phyloP scores from a whole-genome alignment of 2,888 invertebrate genomes.

The Acronicta aceris region DNA sequence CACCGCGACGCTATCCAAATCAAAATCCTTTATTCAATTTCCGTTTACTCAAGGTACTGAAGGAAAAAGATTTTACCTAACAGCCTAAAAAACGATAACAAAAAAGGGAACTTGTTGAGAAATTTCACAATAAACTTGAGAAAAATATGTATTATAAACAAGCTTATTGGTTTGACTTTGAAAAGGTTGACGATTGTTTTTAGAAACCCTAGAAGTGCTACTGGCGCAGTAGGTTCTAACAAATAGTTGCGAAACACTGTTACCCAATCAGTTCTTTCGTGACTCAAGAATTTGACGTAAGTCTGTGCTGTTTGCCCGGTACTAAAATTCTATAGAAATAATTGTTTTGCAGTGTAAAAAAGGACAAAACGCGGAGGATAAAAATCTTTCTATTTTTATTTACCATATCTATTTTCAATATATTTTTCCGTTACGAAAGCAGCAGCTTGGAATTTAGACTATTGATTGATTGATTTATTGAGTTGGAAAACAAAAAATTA shows the following conservation, averaged over 20 bases:
- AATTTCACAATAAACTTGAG: constrained; percentile 7
- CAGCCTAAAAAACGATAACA: constrained; percentile 14
- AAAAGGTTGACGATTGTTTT: constrained; percentile 8
- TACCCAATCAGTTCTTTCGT: neutral
- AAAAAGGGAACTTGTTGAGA: constrained; percentile 12
- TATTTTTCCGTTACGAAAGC: too few relatives aligned
- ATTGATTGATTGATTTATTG: too few relatives aligned
- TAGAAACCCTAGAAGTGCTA: constrained; percentile 14
- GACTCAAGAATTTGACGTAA: neutral
- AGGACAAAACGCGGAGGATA: too few relatives aligned
- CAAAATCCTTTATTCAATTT: constrained; percentile 51
- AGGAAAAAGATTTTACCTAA: constrained; percentile 29
- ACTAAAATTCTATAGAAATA: too few relatives aligned
- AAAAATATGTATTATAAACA: neutral
- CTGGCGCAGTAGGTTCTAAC: neutral
- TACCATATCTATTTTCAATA: too few relatives aligned
- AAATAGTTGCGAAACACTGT: neutral
- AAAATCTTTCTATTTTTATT: too few relatives aligned
- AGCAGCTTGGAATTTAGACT: too few relatives aligned
- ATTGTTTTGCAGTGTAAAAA: too few relatives aligned
- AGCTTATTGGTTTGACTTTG: constrained; percentile 5
- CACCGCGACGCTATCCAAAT: constrained; percentile 22
- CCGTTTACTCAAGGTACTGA: constrained; percentile 36
- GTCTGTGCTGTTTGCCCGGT: too few relatives aligned
- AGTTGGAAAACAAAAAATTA: too few relatives aligned